Evolutionary conservation across 2,888 invertebrate species (phyloP).

Genomic region (Ophioninae sp.): DNA sequence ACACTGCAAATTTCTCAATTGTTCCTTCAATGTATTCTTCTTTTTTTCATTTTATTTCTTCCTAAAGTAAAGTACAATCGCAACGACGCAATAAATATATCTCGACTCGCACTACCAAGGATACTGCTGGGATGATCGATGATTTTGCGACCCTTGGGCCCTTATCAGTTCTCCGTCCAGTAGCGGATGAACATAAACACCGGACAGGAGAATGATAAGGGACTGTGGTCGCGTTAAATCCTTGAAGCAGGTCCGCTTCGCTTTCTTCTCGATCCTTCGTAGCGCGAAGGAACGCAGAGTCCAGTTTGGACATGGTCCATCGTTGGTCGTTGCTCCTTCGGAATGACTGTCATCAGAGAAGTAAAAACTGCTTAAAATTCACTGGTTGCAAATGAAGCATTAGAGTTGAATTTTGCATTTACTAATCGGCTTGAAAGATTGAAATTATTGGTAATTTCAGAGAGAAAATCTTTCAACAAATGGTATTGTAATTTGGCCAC

Average conservation of each 20-base stretch:
- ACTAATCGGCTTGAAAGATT: too few relatives aligned
- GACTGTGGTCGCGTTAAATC: constrained; percentile 80
- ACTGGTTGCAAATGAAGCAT: too few relatives aligned
- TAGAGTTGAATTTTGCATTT: too few relatives aligned
- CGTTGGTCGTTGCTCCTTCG: not conserved
- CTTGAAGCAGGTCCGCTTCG: not conserved
- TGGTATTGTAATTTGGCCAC: not conserved
- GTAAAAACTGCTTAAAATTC: too few relatives aligned
- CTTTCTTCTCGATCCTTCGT: not conserved
- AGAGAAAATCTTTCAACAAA: not conserved
- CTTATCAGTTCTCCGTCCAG: constrained; percentile 99
- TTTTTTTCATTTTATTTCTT: too few relatives aligned
- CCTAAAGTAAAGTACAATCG: too few relatives aligned
- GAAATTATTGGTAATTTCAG: too few relatives aligned
- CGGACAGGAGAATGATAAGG: constrained; percentile 98
- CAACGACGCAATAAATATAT: too few relatives aligned
- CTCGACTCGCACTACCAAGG: too few relatives aligned
- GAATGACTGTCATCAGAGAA: not conserved
- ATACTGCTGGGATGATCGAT: constrained; percentile 63
- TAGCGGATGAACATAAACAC: constrained; percentile 86
- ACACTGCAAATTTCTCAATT: too few relatives aligned
- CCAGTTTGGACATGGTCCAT: not conserved
- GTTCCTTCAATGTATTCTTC: too few relatives aligned
- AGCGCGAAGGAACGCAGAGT: not conserved
- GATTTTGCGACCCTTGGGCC: constrained; percentile 88